These are phyloP conservation scores for Coenobita brevimanus DNA, from an alignment of 1,140 invertebrate genomes.

Conservation along the genomic window DNA sequence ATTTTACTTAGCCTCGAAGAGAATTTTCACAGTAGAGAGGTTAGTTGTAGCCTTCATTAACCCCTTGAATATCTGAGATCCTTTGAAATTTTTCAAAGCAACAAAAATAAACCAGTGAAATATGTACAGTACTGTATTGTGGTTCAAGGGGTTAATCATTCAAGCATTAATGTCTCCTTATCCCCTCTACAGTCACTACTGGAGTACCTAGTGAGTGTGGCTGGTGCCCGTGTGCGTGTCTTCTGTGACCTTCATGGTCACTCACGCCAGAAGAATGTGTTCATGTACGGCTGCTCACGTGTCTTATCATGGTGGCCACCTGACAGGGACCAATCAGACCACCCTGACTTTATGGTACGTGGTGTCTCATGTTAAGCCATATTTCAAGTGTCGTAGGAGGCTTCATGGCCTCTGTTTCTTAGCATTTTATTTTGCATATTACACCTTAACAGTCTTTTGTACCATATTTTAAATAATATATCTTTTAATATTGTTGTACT, in stretches of 20 bases:
- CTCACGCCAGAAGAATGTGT: slow-evolving; percentile 90
- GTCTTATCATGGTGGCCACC: slow-evolving; percentile 73
- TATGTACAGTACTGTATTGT: too few relatives aligned
- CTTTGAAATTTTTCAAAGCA: too few relatives aligned
- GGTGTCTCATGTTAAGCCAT: too few relatives aligned
- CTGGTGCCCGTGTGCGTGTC: slow-evolving; percentile 73
- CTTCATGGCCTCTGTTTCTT: neutral
- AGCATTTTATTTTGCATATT: too few relatives aligned
- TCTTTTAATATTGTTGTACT: too few relatives aligned
- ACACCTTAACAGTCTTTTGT: too few relatives aligned
- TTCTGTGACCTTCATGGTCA: slow-evolving; percentile 94
- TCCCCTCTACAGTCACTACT: slow-evolving; percentile 77
- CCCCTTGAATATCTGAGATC: too few relatives aligned
- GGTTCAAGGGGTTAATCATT: neutral
- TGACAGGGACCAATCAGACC: slow-evolving; percentile 73
- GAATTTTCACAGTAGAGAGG: too few relatives aligned
- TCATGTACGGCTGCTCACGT: slow-evolving; percentile 89
- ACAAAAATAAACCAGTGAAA: too few relatives aligned
- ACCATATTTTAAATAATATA: too few relatives aligned
- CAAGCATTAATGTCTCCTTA: neutral
- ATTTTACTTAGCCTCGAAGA: too few relatives aligned
- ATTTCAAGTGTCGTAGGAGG: neutral
- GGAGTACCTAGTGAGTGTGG: slow-evolving; percentile 69
- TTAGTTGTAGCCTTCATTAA: too few relatives aligned
- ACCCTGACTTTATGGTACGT: slow-evolving; percentile 59